Evolutionary conservation across 2,888 invertebrate species (phyloP), one percentile per base, ranked within the genome.

Genomic region (Ophion ellenae): DNA sequence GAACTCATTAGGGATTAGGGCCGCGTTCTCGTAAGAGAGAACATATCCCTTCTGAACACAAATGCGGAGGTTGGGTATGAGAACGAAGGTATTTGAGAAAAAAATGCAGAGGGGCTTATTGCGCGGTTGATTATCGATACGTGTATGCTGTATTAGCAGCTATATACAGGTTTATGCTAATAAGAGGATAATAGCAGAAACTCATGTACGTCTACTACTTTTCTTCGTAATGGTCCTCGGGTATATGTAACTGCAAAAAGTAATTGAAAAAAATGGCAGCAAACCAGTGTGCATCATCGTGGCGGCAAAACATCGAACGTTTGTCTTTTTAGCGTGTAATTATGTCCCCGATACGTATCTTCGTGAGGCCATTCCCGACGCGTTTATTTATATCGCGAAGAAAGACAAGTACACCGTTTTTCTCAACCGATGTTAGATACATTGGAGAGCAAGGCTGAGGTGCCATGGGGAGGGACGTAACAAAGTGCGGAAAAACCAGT

Each of bases 241-340:
- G 24, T 63, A 61, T 74, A 40, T 28, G 14, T 61, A 45, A 10
- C 61, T 11, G 11, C 24, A 24, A 9, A 24, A 14, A 74, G 17
- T 1, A 11, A 73, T 4, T 11, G 10, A 17, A 45, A 69, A 57
- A 81, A 28, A 67, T 66, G 28, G 59, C 57, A 47, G 3, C 61
- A 53, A 11, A 24, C 32, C 14, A 71, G 64, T n/a, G 28, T 67
- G 69, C 36, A 40, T 71, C 79, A 63, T 61, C 28, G 59, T 14
- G 14, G 64, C 71, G 64, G 64, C 36, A 32, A 28, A 76, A 82
- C 71, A 64, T 66, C 64, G 71, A 83, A 81, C 84, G 84, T 85
- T 85, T 73, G 85, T 84, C 81, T 85, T 85, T 83, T 86, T 81
- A 79, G 66, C 85, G 66, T 84, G 80, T 86, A 78, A 75, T 70